These are phyloP conservation scores for Drosophila nigricruria DNA, from an alignment of 2,888 invertebrate species.

Conservation along the genomic window DNA sequence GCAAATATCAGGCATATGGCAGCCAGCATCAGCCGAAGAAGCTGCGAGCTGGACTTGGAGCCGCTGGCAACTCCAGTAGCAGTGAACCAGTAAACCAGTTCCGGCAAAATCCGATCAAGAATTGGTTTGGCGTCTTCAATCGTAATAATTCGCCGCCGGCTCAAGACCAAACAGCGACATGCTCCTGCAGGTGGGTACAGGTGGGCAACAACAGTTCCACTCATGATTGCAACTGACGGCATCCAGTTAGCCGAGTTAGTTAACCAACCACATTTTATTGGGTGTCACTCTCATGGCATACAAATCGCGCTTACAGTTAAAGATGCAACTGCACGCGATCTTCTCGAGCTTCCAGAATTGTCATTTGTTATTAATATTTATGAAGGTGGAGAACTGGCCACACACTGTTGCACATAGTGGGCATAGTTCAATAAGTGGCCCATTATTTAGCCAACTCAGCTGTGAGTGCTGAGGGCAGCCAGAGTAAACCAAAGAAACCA, in stretches of 20 bases:
- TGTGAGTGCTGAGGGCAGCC: not conserved
- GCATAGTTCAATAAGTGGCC: not conserved
- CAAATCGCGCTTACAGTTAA: conserved; percentile 70
- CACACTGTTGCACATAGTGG: conserved; percentile 17
- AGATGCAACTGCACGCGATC: conserved; percentile 38
- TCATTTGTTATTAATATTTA: conserved; percentile 21
- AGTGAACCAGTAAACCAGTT: conserved; percentile 63
- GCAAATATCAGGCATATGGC: conserved; percentile 83
- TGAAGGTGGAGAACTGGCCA: conserved; percentile 4
- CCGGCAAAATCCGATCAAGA: conserved; percentile 85
- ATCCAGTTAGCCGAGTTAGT: conserved; percentile 68
- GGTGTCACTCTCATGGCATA: conserved; percentile 69
- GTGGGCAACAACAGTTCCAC: conserved; percentile 59
- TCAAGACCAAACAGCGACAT: conserved; percentile 82
- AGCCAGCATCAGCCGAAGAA: conserved; percentile 65
- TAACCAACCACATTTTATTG: conserved; percentile 33
- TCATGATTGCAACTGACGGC: conserved; percentile 47
- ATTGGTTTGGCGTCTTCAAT: conserved; percentile 88
- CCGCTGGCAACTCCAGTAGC: conserved; percentile 40
- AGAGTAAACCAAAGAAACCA: too few species aligned
- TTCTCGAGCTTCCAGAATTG: conserved; percentile 8
- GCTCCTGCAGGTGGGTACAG: conserved; percentile 81
- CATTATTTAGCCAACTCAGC: conserved; percentile 6
- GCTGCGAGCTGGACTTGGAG: conserved; percentile 44
- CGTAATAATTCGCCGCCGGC: conserved; percentile 86